Conservation (phyloP, 2,888 invertebrate species). For the Habrosyne pyritoides region DNA sequence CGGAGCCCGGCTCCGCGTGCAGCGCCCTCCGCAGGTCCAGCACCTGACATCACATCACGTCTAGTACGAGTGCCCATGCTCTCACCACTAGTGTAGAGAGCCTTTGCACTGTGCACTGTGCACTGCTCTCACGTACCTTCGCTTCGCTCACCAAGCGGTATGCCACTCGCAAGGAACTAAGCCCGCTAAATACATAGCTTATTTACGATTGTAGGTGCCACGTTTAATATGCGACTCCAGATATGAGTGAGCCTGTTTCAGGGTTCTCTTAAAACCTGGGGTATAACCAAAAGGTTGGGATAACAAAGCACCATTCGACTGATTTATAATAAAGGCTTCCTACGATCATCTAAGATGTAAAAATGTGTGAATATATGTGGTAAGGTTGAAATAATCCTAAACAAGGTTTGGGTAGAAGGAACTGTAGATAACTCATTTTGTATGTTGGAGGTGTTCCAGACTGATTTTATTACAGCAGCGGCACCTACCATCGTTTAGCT, state of each 20-base stretch:
- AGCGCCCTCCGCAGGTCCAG: constrained; percentile 91
- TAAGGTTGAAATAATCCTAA: too few relatives aligned
- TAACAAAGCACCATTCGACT: too few relatives aligned
- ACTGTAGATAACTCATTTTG: too few relatives aligned
- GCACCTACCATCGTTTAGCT: constrained; percentile 13
- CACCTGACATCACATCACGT: constrained; percentile 82
- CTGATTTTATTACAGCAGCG: constrained; percentile 10
- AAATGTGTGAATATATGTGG: too few relatives aligned
- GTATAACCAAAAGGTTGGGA: too few relatives aligned
- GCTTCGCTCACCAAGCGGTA: constrained; percentile 21
- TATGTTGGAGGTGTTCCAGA: not conserved
- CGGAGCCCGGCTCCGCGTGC: constrained; percentile 87
- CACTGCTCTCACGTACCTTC: not conserved
- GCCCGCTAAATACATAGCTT: not conserved
- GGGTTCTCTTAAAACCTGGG: too few relatives aligned
- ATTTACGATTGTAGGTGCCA: not conserved
- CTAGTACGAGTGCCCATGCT: not conserved
- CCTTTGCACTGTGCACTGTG: not conserved
- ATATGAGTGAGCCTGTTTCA: too few relatives aligned
- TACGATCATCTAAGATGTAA: too few relatives aligned
- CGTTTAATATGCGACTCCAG: not conserved
- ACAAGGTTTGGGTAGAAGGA: too few relatives aligned
- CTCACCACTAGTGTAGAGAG: not conserved
- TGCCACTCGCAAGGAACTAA: constrained; percentile 2
- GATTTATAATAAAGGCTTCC: too few relatives aligned